Evolutionary conservation across 2,797 vertebrate species (phyloP), one percentile per base, ranked within the genome.

Genomic region (Alcedo quadribrachys): DNA sequence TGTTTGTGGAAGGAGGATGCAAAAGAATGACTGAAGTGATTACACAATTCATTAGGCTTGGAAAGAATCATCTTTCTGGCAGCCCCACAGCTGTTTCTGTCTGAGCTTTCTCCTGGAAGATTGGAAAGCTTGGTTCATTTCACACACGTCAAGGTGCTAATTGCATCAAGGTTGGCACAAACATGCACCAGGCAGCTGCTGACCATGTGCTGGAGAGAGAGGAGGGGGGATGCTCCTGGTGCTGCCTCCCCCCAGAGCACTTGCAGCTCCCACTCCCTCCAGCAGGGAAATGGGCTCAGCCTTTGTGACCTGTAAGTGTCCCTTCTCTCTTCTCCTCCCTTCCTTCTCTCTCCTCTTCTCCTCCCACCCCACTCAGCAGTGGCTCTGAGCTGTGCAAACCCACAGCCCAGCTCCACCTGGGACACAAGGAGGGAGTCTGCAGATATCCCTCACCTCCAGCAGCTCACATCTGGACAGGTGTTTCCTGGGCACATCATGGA

Each of bases 21-120:
- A 78, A 83, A 93, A 92, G 81, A 85, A 67, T 86, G 93, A 79
- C 92, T 90, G 80, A 48, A 79, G 77, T 46, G 85, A 93, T 95
- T 96, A 92, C 85, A 57, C 82, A 94, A 85, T 89, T 93, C 92
- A 90, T 95, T 95, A 88, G 92, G 51, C 67, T 92, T 92, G 25
- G 90, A 67, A 92, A 81, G 91, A 89, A 86, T 88, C 92, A 63
- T 92, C 92, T 89, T 94, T 93, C 90, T 95, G 91, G 90, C 92
- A 93, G 80, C 80, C 80, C 81, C 2, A 21, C 94, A 96, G 94
- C 95, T 96, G 92, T 87, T 94, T 87, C 85, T 92, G 81, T 85
- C 24, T 32, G 92, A 88, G 74, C 79, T 96, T 90, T 82, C 22
- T 62, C 86, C 82, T 63, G 82, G 81, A 95, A 81, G 85, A 85